Evolutionary conservation across 2,113 vertebrate genomes (phyloP).

Genomic region (Calcarius ornatus): DNA sequence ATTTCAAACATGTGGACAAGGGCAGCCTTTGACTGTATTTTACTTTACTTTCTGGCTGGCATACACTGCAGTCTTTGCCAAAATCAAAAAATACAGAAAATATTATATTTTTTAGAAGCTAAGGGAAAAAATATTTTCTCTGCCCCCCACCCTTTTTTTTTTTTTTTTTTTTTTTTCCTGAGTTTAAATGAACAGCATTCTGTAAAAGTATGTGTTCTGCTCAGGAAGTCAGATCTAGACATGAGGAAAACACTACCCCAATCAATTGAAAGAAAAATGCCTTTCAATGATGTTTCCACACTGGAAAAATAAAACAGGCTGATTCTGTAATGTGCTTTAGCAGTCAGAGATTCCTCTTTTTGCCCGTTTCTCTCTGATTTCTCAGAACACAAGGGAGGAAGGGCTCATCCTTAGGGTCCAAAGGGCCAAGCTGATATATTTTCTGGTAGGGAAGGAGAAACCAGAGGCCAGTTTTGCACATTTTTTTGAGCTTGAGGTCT

Average conservation of each 20-base stretch:
- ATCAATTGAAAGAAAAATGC: neutral
- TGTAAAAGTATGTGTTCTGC: neutral
- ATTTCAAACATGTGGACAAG: slow-evolving; percentile 54
- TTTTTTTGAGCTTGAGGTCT: neutral
- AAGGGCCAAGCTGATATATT: accelerated
- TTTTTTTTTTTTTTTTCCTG: accelerated
- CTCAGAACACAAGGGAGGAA: neutral
- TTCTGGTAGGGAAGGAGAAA: neutral
- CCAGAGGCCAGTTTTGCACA: neutral
- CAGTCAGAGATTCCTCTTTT: neutral
- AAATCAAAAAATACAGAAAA: slow-evolving; percentile 22
- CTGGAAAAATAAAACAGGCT: neutral
- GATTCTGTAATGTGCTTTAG: neutral
- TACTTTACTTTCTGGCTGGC: slow-evolving; percentile 12
- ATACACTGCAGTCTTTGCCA: neutral
- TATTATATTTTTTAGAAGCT: neutral
- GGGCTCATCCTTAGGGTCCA: accelerated
- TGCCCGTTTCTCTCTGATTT: neutral
- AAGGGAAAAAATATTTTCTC: neutral
- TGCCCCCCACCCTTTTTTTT: neutral
- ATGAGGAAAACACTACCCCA: neutral
- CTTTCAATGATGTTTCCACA: neutral
- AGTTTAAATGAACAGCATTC: neutral
- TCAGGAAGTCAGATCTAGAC: neutral
- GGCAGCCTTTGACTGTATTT: slow-evolving; percentile 44